Conservation (phyloP, 1,140 invertebrate genomes). For the Triops longicaudatus region DNA sequence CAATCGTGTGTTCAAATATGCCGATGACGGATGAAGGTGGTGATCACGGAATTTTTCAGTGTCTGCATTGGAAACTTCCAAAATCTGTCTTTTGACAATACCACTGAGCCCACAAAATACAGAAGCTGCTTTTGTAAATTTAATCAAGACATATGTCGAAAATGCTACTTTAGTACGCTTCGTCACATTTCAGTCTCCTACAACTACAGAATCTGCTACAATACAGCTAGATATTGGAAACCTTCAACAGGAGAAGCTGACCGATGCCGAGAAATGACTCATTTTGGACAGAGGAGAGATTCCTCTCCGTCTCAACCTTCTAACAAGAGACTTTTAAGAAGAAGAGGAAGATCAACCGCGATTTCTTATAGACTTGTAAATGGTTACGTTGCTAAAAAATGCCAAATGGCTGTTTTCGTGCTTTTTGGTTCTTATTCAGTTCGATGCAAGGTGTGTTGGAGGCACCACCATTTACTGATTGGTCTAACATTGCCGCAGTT, state of each 20-base stretch:
- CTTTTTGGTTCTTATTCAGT: not conserved
- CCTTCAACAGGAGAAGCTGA: not conserved
- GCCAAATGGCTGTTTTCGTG: not conserved
- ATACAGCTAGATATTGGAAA: not conserved
- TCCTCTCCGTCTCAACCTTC: not conserved
- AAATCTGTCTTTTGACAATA: not conserved
- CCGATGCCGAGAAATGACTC: not conserved
- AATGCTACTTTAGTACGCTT: not conserved
- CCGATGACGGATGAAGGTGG: not conserved
- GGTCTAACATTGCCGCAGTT: not conserved
- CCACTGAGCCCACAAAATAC: not conserved
- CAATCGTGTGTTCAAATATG: not conserved
- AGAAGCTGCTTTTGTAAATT: not conserved
- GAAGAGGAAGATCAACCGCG: not conserved
- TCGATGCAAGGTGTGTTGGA: not conserved
- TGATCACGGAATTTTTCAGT: not conserved
- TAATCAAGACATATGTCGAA: not conserved
- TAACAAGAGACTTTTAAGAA: not conserved
- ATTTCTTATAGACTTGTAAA: not conserved
- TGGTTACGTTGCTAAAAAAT: not conserved
- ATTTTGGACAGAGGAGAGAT: not conserved
- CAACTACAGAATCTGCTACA: not conserved
- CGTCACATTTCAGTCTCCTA: not conserved
- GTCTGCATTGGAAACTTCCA: not conserved
- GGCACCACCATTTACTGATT: constrained; percentile 2